These are phyloP conservation scores for Anseranas semipalmata DNA, from an alignment of 2,113 vertebrate genomes.

Conservation along the genomic window DNA sequence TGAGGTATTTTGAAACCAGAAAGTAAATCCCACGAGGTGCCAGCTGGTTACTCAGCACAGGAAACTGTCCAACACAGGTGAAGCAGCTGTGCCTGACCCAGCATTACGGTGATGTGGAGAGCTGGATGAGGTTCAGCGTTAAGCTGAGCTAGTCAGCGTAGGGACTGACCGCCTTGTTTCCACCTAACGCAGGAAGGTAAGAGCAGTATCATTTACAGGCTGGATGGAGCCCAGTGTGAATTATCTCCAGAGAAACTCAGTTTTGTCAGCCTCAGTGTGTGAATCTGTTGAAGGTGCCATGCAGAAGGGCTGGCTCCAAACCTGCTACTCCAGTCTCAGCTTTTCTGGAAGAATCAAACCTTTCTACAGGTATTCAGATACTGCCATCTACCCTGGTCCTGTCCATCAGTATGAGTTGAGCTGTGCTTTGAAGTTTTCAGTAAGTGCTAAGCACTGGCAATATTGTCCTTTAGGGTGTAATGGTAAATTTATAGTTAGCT, in stretches of 20 bases:
- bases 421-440: not conserved
- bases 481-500: not conserved
- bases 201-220: not conserved
- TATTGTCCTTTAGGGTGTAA: not conserved
- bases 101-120: not conserved
- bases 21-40: not conserved
- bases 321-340: not conserved
- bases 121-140: not conserved
- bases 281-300: not conserved
- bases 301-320: not conserved
- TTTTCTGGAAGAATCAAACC: constrained; percentile 2
- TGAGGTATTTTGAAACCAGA: not conserved
- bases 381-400: not conserved
- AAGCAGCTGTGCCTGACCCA: not conserved
- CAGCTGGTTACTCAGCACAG: not conserved
- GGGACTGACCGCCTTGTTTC: not conserved
- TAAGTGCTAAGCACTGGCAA: not conserved
- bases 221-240: not conserved
- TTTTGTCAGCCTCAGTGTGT: constrained; percentile 11
- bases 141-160: not conserved
- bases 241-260: not conserved
- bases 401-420: not conserved
- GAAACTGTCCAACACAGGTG: not conserved
- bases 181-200: not conserved
- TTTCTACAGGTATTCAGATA: not conserved